Conservation (phyloP, 2,888 invertebrate species). For the Pollenia griseotomentosa region DNA sequence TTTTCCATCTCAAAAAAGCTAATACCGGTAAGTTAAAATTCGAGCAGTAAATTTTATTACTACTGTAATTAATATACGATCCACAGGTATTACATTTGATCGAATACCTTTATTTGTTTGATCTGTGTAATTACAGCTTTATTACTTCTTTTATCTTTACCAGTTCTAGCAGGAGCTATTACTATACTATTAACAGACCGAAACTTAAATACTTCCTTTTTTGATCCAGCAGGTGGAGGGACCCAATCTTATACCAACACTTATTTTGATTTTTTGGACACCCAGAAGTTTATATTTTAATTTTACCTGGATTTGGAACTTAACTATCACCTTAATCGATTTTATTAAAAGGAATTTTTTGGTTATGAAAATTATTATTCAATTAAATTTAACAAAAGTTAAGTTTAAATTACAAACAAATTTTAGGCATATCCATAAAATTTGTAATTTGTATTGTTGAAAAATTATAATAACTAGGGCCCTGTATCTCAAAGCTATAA, state of each 20-base stretch:
- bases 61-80: conserved; percentile 90
- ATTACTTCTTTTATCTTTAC: conserved; percentile 88
- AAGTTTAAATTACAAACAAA: too few species aligned
- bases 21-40: too few species aligned
- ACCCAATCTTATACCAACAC: conserved; percentile 92
- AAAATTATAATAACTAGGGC: too few species aligned
- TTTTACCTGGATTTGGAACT: conserved; percentile 92
- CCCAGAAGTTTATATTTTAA: conserved; percentile 94
- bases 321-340: too few species aligned
- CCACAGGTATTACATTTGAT: conserved; percentile 86
- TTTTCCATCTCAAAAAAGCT: too few species aligned
- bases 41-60: conserved; percentile 92
- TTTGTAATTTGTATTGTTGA: too few species aligned
- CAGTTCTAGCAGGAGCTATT: conserved; percentile 91
- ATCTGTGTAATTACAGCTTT: conserved; percentile 89
- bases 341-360: too few species aligned
- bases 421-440: too few species aligned
- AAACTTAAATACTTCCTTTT: conserved; percentile 92
- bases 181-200: conserved; percentile 92
- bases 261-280: conserved; percentile 95
- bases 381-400: too few species aligned
- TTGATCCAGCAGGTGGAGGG: conserved; percentile 92
- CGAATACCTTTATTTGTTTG: conserved; percentile 90
- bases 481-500: too few species aligned
- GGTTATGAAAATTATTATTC: too few species aligned